Percentiles rank a stretch among this genome's conserved stretches.
Conservation (phyloP, 2,797 vertebrate genomes). For the Hypotaenidia philippensis region DNA sequence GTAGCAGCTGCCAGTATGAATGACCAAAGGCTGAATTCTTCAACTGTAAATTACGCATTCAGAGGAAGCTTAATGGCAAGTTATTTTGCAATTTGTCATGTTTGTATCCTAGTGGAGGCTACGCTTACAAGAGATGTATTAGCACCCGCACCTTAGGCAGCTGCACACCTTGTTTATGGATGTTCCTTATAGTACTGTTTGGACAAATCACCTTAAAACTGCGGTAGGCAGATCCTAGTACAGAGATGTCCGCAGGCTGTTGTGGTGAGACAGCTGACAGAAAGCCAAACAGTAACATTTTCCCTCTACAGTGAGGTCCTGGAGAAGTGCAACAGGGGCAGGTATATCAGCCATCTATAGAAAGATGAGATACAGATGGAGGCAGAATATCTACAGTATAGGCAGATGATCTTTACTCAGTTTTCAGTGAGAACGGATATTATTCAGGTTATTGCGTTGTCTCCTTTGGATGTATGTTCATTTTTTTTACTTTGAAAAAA, state of each 20-base stretch:
- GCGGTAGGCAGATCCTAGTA: neutral
- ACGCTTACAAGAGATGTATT: neutral
- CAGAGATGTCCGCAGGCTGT: neutral
- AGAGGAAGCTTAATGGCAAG: neutral
- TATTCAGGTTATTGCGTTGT: neutral
- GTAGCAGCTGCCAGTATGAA: neutral
- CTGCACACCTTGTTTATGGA: neutral
- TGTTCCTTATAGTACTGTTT: rapidly evolving
- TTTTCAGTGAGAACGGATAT: neutral
- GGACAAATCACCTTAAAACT: neutral
- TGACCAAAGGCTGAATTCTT: neutral
- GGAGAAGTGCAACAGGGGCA: neutral
- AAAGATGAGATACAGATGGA: neutral
- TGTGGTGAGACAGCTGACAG: neutral
- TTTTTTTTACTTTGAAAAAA: neutral
- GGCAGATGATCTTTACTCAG: neutral
- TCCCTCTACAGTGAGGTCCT: neutral
- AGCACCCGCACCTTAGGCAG: neutral
- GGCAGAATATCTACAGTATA: neutral
- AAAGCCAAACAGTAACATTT: neutral
- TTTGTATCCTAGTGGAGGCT: neutral
- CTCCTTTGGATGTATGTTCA: neutral
- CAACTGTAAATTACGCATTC: neutral
- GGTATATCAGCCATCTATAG: neutral
- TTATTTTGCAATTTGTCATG: neutral